Conservation (phyloP, 2,797 vertebrate species). For the Tokudaia muenninki region DNA sequence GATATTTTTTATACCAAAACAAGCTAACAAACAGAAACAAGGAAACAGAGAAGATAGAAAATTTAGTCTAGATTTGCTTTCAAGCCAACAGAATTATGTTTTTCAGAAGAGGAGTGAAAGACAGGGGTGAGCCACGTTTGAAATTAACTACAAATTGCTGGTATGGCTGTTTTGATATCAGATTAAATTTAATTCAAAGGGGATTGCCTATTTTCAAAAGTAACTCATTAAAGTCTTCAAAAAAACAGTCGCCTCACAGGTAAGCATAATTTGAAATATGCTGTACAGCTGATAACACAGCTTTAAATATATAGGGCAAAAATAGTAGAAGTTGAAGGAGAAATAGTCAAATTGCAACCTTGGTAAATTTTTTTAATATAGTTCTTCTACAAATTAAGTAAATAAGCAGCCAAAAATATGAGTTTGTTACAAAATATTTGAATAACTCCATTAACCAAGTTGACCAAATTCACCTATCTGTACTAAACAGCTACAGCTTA, state of each 20-base stretch:
- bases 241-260: not conserved
- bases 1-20: not conserved
- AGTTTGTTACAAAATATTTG: not conserved
- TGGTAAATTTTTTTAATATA: not conserved
- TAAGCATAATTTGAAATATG: slow-evolving; percentile 12
- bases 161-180: not conserved
- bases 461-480: slow-evolving; percentile 1
- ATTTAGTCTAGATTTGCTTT: not conserved
- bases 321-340: not conserved
- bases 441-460: not conserved
- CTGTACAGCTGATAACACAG: not conserved
- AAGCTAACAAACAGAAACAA: not conserved
- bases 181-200: not conserved
- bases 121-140: not conserved
- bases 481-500: not conserved
- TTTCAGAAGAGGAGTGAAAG: not conserved
- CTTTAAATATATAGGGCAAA: not conserved
- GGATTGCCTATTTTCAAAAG: not conserved
- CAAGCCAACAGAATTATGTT: not conserved
- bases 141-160: not conserved
- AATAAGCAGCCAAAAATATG: not conserved
- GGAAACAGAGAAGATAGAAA: not conserved
- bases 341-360: not conserved
- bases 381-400: not conserved
- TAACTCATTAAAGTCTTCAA: not conserved